Base-by-base conservation (phyloP, 2,888 invertebrate species). In the Alentia gelatinosa region DNA sequence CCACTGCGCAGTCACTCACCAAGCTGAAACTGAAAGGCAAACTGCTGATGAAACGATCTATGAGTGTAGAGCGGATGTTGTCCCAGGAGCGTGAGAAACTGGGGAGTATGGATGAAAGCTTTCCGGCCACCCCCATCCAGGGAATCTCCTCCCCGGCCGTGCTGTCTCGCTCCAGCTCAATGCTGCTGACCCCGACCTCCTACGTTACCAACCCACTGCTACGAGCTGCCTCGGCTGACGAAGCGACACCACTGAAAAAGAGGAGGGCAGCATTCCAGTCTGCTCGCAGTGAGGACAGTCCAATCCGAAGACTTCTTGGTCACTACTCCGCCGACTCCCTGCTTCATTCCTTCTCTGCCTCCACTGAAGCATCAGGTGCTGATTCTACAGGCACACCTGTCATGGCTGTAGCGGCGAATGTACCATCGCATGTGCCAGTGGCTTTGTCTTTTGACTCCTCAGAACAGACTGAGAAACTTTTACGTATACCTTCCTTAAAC, bases 31-130 rank as follows among this genome's bases (percentile, higher is more conserved):
- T 95, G 42, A 95, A 95, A 90, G 95, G 95, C 19, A 95, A 95
- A 89, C 92, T 96, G 15, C 92, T 96, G 75, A 94, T 95, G 95
- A 95, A 95, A 90, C 93, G 96, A n/a, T 95, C 95, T 0, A 92
- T 95, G 90, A 95, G 95, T 93, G 93, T 94, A 15, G 95, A 95
- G 92, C 92, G 92, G 39, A 92, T 92, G 90, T 84, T 93, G 39
- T 92, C 93, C 26, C 91, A 92, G 74, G 91, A 91, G 47, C 68
- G 79, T 37, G 92, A 88, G 35, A 89, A 47, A 42, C 33, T 5
- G 19, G 63, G 63, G 15, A 37, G 42, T 30, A 30, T 83, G 33
- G 83, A 83, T 26, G 86, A 86, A 19, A 30, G 9, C 35, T 26
- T 86, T 26, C 47, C 86, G 5, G 15, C 33, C 7, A 47, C 86